A percentile compares a stretch with the other conserved stretches of the same genome.
Evolutionary conservation across 2,113 vertebrate genomes (phyloP).

Genomic region (Brienomyrus longianalis): DNA sequence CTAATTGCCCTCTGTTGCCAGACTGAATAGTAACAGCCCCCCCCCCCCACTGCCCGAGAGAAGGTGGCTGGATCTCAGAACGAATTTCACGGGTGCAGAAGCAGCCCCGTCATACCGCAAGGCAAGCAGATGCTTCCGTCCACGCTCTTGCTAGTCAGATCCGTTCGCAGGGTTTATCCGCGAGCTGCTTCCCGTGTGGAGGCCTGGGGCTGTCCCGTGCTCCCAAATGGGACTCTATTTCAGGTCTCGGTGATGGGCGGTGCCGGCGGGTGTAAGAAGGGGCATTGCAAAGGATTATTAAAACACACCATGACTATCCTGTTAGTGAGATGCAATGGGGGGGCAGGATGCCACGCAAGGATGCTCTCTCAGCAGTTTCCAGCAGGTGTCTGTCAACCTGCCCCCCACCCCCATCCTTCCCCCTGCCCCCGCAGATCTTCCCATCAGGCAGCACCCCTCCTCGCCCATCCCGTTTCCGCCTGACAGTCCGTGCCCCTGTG

Average conservation of each 20-base stretch:
- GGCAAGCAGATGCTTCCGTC: background rate
- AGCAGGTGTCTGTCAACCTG: conserved; percentile 40
- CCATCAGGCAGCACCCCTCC: background rate
- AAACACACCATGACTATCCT: background rate
- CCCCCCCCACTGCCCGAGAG: background rate
- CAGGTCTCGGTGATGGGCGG: background rate
- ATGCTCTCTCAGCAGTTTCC: conserved; percentile 49
- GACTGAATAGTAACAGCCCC: background rate
- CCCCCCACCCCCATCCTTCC: background rate
- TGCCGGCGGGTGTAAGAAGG: background rate
- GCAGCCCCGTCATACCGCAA: background rate
- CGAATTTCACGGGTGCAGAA: background rate
- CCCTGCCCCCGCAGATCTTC: background rate
- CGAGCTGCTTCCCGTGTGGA: background rate
- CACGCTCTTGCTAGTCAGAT: background rate
- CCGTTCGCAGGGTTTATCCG: background rate
- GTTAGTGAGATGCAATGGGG: background rate
- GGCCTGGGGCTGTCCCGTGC: background rate
- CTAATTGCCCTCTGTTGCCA: background rate
- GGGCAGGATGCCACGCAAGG: conserved; percentile 35
- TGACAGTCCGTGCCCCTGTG: background rate
- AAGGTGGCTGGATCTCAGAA: background rate
- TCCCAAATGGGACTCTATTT: background rate
- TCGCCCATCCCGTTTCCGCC: background rate
- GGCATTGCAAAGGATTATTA: background rate